phyloP scores from a whole-genome alignment of 2,888 invertebrate genomes.

The Pseudococcus viburni region DNA sequence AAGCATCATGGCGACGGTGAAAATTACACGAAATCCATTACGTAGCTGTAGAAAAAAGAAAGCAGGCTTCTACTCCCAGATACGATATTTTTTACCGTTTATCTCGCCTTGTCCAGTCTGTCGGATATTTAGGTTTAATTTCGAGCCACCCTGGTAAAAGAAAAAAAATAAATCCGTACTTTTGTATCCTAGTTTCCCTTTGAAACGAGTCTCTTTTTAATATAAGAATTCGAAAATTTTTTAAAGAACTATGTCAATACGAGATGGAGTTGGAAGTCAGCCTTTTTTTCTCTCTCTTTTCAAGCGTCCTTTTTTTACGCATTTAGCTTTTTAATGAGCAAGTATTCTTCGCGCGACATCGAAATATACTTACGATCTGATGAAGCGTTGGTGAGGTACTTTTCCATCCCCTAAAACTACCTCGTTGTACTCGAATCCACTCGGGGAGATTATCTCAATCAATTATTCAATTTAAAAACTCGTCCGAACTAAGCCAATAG shows the following conservation, averaged over 20 bases:
- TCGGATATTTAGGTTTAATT: constrained; percentile 17
- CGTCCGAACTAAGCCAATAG: not conserved
- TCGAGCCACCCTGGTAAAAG: not conserved
- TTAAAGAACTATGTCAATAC: not conserved
- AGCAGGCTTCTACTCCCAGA: not conserved
- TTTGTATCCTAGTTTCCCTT: not conserved
- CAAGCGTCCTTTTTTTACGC: not conserved
- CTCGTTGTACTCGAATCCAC: not conserved
- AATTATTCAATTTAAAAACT: constrained; percentile 10
- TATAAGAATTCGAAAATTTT: constrained; percentile 11
- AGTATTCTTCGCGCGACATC: not conserved
- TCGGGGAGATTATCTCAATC: not conserved
- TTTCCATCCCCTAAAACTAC: too few relatives aligned
- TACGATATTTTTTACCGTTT: constrained; percentile 12
- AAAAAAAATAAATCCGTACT: not conserved
- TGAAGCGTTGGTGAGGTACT: not conserved
- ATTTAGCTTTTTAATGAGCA: not conserved
- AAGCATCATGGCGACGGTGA: not conserved
- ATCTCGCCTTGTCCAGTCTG: constrained; percentile 13
- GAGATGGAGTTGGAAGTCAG: not conserved
- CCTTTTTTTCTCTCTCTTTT: not conserved
- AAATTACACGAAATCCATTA: constrained; percentile 37
- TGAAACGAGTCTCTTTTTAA: not conserved
- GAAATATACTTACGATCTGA: not conserved
- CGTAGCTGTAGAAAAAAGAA: not conserved